Percentiles rank a stretch among this genome's conserved stretches.
phyloP scores from a whole-genome alignment of 37 sponge, comb jelly and placozoan species.

The Aplysina aerophoba region DNA sequence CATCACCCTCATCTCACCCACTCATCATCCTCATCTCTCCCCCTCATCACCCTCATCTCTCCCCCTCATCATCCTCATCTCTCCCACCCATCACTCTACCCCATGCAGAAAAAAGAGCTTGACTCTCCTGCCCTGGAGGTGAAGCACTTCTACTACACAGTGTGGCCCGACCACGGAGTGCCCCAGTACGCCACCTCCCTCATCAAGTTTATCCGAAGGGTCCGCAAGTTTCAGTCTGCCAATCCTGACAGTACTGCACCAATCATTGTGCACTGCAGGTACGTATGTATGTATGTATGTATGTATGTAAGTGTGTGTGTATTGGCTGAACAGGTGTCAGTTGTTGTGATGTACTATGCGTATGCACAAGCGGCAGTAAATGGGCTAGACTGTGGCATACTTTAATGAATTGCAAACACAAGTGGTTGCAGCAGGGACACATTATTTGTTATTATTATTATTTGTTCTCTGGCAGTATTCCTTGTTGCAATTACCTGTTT shows the following conservation, averaged over 20 bases:
- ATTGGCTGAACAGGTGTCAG: not conserved
- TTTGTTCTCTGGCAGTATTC: too few relatives aligned
- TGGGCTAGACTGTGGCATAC: too few relatives aligned
- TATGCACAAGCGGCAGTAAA: not conserved
- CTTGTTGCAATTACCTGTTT: too few relatives aligned
- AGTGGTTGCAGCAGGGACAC: too few relatives aligned
- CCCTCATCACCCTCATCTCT: not conserved
- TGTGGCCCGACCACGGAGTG: slow-evolving; percentile 92
- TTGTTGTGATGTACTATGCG: not conserved
- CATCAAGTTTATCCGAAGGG: slow-evolving; percentile 68
- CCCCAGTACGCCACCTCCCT: slow-evolving; percentile 80
- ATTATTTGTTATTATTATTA: too few relatives aligned
- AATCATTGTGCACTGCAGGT: slow-evolving; percentile 83
- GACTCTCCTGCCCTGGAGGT: slow-evolving; percentile 31
- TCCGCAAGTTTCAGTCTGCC: slow-evolving; percentile 36
- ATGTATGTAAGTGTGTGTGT: not conserved
- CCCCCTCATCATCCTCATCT: not conserved
- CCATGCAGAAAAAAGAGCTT: slow-evolving; percentile 6
- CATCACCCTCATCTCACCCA: too few relatives aligned
- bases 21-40: slow-evolving; percentile 4
- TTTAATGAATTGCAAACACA: too few relatives aligned
- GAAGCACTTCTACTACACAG: slow-evolving; percentile 78
- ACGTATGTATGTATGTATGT: not conserved
- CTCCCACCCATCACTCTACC: not conserved
- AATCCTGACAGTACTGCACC: slow-evolving; percentile 17